Percentiles rank a stretch among this genome's conserved stretches.
Evolutionary conservation across 2,797 vertebrate species (phyloP).

Genomic region (Eulemur coronatus): DNA sequence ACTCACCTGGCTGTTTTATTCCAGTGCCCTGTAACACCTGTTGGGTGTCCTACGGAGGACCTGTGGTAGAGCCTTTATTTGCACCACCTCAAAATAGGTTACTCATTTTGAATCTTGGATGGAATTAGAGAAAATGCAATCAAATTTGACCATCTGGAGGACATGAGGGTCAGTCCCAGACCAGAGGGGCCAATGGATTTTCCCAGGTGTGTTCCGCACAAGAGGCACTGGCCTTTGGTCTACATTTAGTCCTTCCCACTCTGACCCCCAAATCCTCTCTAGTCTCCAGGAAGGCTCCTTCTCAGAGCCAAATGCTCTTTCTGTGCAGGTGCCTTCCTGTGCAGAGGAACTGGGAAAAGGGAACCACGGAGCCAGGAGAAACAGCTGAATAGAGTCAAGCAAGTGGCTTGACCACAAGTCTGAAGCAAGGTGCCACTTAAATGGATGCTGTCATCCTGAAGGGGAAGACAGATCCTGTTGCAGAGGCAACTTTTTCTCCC

Average conservation of each 20-base stretch:
- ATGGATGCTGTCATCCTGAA: slow-evolving; percentile 32
- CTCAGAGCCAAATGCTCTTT: slow-evolving; percentile 70
- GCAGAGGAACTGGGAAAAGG: slow-evolving; percentile 64
- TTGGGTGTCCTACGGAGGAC: neutral
- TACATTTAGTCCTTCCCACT: neutral
- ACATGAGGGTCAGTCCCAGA: slow-evolving; percentile 29
- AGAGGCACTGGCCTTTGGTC: slow-evolving; percentile 46
- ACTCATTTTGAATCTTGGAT: neutral
- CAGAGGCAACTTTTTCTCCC: neutral
- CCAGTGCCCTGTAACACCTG: slow-evolving; percentile 52
- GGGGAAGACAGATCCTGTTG: neutral
- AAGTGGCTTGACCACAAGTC: neutral
- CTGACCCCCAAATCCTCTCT: neutral
- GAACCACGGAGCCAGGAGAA: slow-evolving; percentile 48
- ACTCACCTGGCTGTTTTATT: slow-evolving; percentile 38
- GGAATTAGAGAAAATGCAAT: neutral
- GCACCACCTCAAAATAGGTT: neutral
- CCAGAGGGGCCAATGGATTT: slow-evolving; percentile 60
- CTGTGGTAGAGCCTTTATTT: neutral
- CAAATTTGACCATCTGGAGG: neutral
- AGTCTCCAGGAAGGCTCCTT: slow-evolving; percentile 75
- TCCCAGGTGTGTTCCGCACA: slow-evolving; percentile 57
- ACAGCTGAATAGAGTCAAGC: neutral
- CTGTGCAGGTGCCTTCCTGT: slow-evolving; percentile 81
- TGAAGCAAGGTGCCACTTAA: neutral